phyloP scores from a whole-genome alignment of 1,140 invertebrate genomes.

The Drosophila asahinai region DNA sequence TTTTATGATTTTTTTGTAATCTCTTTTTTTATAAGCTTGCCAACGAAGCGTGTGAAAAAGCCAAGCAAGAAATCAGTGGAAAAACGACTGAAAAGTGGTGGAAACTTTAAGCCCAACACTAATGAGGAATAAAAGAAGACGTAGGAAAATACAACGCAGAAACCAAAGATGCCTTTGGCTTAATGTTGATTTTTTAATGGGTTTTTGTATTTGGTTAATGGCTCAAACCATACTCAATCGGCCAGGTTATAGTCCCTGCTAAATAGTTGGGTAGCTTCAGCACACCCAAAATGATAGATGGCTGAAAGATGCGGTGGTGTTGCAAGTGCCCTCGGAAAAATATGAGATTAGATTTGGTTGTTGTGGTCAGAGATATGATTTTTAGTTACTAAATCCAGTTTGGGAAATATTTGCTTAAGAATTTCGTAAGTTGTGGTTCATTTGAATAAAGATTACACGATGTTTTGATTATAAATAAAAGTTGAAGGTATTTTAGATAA shows the following conservation, averaged over 20 bases:
- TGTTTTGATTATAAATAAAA: not conserved
- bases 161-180: constrained; percentile 9
- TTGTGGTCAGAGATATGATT: not conserved
- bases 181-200: constrained; percentile 24
- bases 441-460: not conserved
- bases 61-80: constrained; percentile 30
- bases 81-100: constrained; percentile 11
- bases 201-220: constrained; percentile 31
- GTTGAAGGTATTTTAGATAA: too few relatives aligned
- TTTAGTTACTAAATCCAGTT: not conserved
- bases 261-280: not conserved
- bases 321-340: not conserved
- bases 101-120: constrained; percentile 21
- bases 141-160: not conserved
- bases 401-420: not conserved
- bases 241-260: constrained; percentile 7
- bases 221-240: constrained; percentile 16
- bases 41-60: constrained; percentile 41
- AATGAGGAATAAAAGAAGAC: constrained; percentile 34
- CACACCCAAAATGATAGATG: not conserved
- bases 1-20: constrained; percentile 16
- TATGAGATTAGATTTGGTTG: not conserved
- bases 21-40: constrained; percentile 25
- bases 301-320: constrained; percentile 4
- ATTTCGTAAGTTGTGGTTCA: not conserved